Conservation (phyloP, 2,888 invertebrate genomes). For the Nezara viridula region DNA sequence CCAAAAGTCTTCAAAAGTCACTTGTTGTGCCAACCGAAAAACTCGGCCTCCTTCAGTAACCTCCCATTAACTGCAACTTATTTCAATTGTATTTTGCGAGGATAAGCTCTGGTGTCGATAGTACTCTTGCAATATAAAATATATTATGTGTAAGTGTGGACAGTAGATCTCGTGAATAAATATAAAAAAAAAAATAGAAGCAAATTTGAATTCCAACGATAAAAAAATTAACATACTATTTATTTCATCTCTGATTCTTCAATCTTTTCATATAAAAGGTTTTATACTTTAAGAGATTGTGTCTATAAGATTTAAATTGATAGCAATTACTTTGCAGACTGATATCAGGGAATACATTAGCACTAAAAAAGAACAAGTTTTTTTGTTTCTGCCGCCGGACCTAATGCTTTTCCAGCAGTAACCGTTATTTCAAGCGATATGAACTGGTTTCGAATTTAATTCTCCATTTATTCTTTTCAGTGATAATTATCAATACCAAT, state of each 20-base stretch:
- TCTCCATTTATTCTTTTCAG: not conserved
- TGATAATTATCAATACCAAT: not conserved
- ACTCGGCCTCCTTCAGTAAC: too few relatives aligned
- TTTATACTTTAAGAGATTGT: not conserved
- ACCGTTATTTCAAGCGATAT: not conserved
- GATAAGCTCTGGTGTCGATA: too few relatives aligned
- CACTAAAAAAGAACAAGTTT: not conserved
- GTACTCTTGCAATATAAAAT: too few relatives aligned
- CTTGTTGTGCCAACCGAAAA: too few relatives aligned
- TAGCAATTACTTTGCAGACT: not conserved
- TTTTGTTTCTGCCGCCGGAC: not conserved
- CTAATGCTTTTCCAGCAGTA: not conserved
- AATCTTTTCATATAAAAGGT: not conserved
- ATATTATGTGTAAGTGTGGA: too few relatives aligned
- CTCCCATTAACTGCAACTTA: too few relatives aligned
- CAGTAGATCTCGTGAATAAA: too few relatives aligned
- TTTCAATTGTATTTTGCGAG: too few relatives aligned
- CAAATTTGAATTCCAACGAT: not conserved
- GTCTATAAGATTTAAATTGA: not conserved
- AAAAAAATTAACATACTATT: not conserved
- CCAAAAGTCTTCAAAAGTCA: too few relatives aligned
- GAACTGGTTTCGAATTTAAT: slow-evolving; percentile 21
- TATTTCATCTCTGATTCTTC: not conserved
- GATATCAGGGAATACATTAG: not conserved
- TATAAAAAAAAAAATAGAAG: too few relatives aligned